A percentile compares a stretch with the other conserved stretches of the same genome.
These are phyloP conservation scores for Aramus guarauna DNA, from an alignment of 2,113 vertebrate species.

Conservation along the genomic window DNA sequence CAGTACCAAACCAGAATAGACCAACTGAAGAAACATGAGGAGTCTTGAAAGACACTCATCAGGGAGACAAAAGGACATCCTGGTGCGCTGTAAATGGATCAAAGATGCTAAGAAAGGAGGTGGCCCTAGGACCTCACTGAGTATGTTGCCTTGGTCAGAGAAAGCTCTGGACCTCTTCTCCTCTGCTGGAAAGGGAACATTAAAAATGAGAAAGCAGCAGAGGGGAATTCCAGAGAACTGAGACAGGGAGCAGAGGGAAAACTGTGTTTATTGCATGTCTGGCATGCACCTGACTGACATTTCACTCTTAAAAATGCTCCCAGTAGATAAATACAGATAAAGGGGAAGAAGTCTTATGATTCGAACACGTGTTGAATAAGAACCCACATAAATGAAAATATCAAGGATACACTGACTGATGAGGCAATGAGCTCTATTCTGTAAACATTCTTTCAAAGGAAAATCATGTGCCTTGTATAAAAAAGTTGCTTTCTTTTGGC, in stretches of 20 bases:
- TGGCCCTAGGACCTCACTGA: background rate
- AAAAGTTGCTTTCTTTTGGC: conserved; percentile 47
- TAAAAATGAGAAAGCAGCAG: background rate
- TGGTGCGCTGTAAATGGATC: background rate
- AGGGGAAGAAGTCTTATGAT: conserved; percentile 56
- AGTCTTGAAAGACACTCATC: background rate
- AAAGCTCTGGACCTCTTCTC: background rate
- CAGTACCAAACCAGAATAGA: background rate
- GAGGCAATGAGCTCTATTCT: conserved; percentile 57
- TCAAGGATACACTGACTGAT: conserved; percentile 57
- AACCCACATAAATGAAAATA: conserved; percentile 69
- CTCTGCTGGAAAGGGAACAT: background rate
- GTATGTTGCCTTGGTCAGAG: background rate
- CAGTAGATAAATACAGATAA: conserved; percentile 52
- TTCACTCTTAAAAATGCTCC: conserved; percentile 50
- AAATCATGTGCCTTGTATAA: conserved; percentile 53
- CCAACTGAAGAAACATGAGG: background rate
- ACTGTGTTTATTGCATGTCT: background rate
- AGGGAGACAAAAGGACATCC: background rate
- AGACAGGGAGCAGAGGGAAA: background rate
- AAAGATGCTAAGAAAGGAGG: background rate
- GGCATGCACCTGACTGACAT: conserved; percentile 55
- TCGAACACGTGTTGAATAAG: conserved; percentile 51
- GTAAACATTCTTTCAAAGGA: conserved; percentile 62
- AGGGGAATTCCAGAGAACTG: conserved; percentile 36